A percentile compares a stretch with the other conserved stretches of the same genome.
phyloP scores from a whole-genome alignment of 2,888 invertebrate species.

The Lasioglossum leucozonium region DNA sequence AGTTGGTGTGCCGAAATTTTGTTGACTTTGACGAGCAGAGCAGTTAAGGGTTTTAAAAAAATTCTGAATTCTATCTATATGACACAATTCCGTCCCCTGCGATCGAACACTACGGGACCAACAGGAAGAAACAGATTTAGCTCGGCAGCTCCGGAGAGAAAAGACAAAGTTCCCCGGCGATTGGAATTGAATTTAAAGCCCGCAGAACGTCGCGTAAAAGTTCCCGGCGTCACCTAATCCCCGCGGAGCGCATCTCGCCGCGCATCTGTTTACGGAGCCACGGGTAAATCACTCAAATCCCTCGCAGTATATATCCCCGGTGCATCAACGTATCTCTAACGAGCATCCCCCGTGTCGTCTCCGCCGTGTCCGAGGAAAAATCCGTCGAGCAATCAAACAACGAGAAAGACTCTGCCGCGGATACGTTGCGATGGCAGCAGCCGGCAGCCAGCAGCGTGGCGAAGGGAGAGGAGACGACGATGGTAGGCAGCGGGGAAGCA shows the following conservation, averaged over 20 bases:
- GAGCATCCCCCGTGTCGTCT: slow-evolving; percentile 58
- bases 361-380: slow-evolving; percentile 14
- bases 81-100: neutral
- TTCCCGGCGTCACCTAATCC: slow-evolving; percentile 5
- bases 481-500: slow-evolving; percentile 27
- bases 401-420: slow-evolving; percentile 74
- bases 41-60: neutral
- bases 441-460: neutral
- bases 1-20: too few relatives aligned
- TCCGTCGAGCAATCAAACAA: slow-evolving; percentile 69
- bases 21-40: too few relatives aligned
- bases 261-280: slow-evolving; percentile 39
- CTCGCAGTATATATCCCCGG: slow-evolving; percentile 46
- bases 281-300: slow-evolving; percentile 53
- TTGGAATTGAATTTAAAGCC: neutral
- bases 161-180: neutral
- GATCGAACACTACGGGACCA: neutral
- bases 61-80: too few relatives aligned
- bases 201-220: neutral
- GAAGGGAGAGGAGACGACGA: neutral
- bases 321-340: slow-evolving; percentile 64
- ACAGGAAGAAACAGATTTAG: neutral
- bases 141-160: neutral
- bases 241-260: neutral
- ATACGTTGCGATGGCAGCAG: slow-evolving; percentile 48